phyloP scores from a whole-genome alignment of 2,797 vertebrate species.

The Sebastes taczanowskii region DNA sequence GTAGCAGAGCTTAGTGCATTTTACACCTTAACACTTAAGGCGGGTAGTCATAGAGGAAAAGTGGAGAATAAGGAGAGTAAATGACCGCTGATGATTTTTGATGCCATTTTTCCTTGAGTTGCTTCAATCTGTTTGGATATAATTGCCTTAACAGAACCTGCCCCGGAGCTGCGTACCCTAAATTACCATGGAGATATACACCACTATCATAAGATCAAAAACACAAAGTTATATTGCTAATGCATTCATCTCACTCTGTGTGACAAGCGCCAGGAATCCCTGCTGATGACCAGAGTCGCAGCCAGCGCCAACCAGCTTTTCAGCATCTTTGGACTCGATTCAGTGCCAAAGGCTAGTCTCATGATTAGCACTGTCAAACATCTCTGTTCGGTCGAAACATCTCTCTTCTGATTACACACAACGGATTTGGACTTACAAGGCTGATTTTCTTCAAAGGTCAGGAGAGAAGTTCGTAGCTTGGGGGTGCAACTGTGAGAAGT shows the following conservation, averaged over 20 bases:
- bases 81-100: not conserved
- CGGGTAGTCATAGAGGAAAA: not conserved
- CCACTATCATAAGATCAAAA: not conserved
- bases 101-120: not conserved
- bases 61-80: not conserved
- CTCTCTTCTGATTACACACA: not conserved
- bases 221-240: not conserved
- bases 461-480: not conserved
- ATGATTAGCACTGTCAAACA: conserved; percentile 6
- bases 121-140: not conserved
- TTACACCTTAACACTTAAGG: not conserved
- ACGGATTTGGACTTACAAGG: not conserved
- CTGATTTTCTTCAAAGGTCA: not conserved
- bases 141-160: not conserved
- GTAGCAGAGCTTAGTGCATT: not conserved
- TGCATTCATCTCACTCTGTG: not conserved
- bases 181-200: not conserved
- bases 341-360: not conserved
- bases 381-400: not conserved
- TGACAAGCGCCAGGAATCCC: not conserved
- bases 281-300: not conserved
- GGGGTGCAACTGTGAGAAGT: not conserved
- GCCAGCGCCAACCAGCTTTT: not conserved
- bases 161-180: not conserved
- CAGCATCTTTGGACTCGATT: not conserved